phyloP scores from a whole-genome alignment of 2,888 invertebrate genomes.

The Margaritifera margaritifera region DNA sequence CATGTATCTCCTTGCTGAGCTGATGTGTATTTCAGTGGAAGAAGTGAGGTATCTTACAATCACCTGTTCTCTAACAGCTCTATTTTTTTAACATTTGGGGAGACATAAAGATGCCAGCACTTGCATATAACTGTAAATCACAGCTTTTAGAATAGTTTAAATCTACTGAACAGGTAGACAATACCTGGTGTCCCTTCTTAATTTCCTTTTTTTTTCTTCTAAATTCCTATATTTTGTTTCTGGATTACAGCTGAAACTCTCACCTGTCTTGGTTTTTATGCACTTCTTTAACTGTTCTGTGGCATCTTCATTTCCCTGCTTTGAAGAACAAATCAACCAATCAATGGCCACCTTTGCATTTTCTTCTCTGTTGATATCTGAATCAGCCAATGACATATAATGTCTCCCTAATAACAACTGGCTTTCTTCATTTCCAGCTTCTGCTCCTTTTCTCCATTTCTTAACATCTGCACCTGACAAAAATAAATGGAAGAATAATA shows the following conservation, averaged over 20 bases:
- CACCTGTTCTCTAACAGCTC: no score
- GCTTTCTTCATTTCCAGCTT: conserved; percentile 52
- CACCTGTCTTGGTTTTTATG: conserved; percentile 59
- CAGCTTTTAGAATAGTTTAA: no score
- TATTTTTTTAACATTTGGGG: no score
- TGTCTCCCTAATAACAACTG: conserved; percentile 57
- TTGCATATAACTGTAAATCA: no score
- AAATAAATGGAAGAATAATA: neutral
- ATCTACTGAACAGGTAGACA: no score
- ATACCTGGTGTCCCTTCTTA: neutral
- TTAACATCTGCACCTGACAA: conserved; percentile 6
- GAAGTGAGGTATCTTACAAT: no score
- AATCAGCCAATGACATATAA: conserved; percentile 58
- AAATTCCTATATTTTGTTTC: neutral
- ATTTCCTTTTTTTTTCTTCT: neutral
- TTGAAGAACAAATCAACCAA: conserved; percentile 94
- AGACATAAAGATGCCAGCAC: no score
- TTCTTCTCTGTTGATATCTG: conserved; percentile 72
- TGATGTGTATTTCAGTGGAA: no score
- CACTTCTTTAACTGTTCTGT: conserved; percentile 80
- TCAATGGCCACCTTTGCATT: conserved; percentile 87
- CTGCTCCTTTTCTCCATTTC: conserved; percentile 46
- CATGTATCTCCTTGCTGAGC: no score
- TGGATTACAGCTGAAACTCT: conserved; percentile 1
- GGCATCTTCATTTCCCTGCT: conserved; percentile 92